Conservation (phyloP, 2,113 vertebrate species). For the Peromyscus polionotus region DNA sequence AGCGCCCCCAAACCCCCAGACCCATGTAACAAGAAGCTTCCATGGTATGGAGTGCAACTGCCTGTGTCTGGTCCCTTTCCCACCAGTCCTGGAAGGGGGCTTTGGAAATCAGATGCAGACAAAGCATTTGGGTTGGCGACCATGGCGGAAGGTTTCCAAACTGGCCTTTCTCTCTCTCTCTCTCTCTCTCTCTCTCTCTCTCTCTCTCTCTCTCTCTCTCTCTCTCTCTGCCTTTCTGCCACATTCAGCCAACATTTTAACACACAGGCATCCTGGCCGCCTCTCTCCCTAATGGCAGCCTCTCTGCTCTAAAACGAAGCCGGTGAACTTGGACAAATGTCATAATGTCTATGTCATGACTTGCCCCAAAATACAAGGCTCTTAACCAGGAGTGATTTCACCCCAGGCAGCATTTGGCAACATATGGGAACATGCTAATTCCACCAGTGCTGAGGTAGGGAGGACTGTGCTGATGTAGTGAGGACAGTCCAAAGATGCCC, state of each 20-base stretch:
- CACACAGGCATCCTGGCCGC: background rate
- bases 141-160: fast-evolving
- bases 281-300: background rate
- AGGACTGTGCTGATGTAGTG: background rate
- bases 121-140: fast-evolving
- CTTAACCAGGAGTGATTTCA: background rate
- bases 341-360: background rate
- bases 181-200: background rate
- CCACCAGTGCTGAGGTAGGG: background rate
- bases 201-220: background rate
- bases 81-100: background rate
- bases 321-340: fast-evolving
- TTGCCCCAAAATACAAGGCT: background rate
- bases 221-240: background rate
- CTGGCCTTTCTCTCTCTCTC: background rate
- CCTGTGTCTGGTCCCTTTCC: background rate
- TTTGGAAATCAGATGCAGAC: background rate
- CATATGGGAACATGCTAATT: background rate
- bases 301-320: background rate
- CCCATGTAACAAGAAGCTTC: background rate
- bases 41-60: background rate
- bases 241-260: background rate
- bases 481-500: background rate
- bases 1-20: background rate
- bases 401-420: no score